A percentile compares a stretch with the other conserved stretches of the same genome.
Conservation (phyloP, 2,113 vertebrate genomes). For the Meleagris gallopavo region DNA sequence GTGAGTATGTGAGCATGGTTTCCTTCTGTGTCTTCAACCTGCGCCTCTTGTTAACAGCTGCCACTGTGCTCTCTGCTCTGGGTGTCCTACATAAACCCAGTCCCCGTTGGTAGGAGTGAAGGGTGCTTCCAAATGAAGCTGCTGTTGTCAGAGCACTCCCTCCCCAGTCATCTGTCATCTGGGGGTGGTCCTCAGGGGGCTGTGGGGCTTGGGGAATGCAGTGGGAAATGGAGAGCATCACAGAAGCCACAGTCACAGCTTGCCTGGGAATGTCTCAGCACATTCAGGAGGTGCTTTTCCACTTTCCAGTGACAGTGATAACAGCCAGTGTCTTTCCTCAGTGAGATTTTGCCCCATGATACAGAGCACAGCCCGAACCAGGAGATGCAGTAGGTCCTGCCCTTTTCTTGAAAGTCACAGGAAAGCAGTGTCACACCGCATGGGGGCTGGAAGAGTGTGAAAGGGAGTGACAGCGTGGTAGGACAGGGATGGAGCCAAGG, state of each 20-base stretch:
- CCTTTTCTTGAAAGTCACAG: background rate
- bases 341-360: background rate
- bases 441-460: background rate
- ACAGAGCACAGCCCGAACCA: background rate
- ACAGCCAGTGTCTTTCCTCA: background rate
- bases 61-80: background rate
- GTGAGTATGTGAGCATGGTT: background rate
- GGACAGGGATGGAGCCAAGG: background rate
- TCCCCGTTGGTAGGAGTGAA: background rate
- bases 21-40: background rate
- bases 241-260: background rate
- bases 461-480: background rate
- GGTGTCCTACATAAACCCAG: background rate
- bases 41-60: background rate
- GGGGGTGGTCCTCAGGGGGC: background rate
- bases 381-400: background rate
- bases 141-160: background rate
- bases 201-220: background rate
- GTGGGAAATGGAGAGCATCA: background rate
- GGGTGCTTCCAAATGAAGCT: background rate
- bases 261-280: background rate
- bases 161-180: background rate
- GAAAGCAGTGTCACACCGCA: background rate
- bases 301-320: background rate
- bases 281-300: background rate